These are phyloP conservation scores for Gryllus bimaculatus DNA, from an alignment of 1,140 invertebrate genomes.

Conservation along the genomic window DNA sequence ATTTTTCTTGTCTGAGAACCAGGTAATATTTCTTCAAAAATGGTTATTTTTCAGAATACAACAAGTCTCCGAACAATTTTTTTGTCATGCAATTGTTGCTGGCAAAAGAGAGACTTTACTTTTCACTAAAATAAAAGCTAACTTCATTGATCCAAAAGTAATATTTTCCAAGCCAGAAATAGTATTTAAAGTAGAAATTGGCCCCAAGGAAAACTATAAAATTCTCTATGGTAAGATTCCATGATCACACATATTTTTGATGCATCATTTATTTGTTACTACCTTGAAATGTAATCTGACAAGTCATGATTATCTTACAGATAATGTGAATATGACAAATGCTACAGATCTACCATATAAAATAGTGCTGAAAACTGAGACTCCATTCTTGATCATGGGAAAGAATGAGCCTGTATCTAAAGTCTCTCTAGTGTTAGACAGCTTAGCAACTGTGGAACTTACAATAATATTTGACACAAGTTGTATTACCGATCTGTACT, in stretches of 20 bases:
- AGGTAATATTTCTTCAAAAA: not conserved
- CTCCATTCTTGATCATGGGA: slow-evolving; percentile 23
- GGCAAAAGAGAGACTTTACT: slow-evolving; percentile 1
- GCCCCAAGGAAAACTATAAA: not conserved
- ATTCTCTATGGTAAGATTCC: slow-evolving; percentile 1
- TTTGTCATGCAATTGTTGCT: slow-evolving; percentile 2
- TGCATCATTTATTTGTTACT: no score
- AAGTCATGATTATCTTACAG: slow-evolving; percentile 15
- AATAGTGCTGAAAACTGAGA: slow-evolving; percentile 23
- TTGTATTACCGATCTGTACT: not conserved
- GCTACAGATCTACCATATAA: slow-evolving; percentile 22
- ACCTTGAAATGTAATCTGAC: not conserved
- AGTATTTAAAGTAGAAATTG: slow-evolving; percentile 6
- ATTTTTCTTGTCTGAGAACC: no score
- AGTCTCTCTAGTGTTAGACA: not conserved
- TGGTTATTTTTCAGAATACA: not conserved
- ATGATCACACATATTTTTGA: not conserved
- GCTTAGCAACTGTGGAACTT: not conserved
- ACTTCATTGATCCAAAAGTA: slow-evolving; percentile 16
- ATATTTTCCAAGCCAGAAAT: slow-evolving; percentile 15
- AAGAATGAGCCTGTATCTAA: not conserved
- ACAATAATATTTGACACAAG: slow-evolving; percentile 9
- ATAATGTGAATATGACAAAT: slow-evolving; percentile 24
- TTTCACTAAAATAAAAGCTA: not conserved
- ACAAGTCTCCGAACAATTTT: slow-evolving; percentile 6